Evolutionary conservation across 2,113 vertebrate species (phyloP).

Genomic region (Gnathonemus echidnorhynchus): DNA sequence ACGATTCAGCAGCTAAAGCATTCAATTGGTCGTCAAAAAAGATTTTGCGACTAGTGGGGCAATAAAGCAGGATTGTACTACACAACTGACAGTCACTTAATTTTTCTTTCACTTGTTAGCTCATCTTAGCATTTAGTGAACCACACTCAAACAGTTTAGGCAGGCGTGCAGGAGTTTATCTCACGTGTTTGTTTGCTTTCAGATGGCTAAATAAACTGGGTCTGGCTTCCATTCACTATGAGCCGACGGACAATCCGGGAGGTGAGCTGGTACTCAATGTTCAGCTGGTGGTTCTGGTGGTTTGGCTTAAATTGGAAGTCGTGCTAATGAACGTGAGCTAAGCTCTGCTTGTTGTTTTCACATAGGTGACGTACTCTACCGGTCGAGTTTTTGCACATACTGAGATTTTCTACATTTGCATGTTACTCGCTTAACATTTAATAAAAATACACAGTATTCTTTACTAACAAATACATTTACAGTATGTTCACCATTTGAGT

Average conservation of each 20-base stretch:
- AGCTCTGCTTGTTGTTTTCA: neutral
- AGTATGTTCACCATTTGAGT: neutral
- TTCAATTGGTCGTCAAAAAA: neutral
- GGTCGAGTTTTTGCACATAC: neutral
- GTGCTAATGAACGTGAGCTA: neutral
- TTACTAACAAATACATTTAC: neutral
- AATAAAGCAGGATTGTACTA: neutral
- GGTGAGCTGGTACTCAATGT: neutral
- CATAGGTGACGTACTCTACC: neutral
- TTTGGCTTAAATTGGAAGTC: neutral
- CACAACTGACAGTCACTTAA: neutral
- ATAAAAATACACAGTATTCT: neutral
- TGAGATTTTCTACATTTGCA: neutral
- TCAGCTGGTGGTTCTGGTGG: neutral
- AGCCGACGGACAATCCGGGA: conserved; percentile 27
- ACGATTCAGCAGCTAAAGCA: neutral
- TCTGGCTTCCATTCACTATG: conserved; percentile 71
- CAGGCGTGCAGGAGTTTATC: neutral
- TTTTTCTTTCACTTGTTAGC: neutral
- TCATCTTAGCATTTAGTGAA: neutral
- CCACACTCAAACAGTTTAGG: neutral
- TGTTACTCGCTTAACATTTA: neutral
- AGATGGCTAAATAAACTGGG: conserved; percentile 95
- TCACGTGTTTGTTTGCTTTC: neutral
- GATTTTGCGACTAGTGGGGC: neutral